Base-by-base conservation (phyloP, 2,888 invertebrate species). In the Cheilosia vulpina region DNA sequence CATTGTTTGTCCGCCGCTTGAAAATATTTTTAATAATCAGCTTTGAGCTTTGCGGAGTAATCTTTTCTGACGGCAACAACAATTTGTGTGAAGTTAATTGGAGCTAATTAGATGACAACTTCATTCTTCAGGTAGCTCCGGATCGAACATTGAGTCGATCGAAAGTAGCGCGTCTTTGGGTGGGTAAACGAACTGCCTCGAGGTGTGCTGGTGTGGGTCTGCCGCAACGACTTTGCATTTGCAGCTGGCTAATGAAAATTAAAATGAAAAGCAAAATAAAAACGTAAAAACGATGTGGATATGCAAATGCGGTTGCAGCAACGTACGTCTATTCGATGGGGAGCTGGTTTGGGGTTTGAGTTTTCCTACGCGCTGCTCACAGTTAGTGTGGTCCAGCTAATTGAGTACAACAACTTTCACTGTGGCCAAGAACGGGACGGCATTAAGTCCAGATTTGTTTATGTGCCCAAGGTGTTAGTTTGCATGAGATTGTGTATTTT, bases 371-470 rank as follows among this genome's bases (percentile, higher is more conserved):
- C 82, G 78, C 3, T 78, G 15, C 13, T 13, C 34, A 13, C 4
- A 53, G 71, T 68, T 62, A 43, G 9, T 62, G 34, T 58, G 57
- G 71, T 19, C 45, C 41, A 13, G 45, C 58, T 62, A 43, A 52
- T 78, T 57, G 50, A 41, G 60, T 68, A 41, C 62, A 72, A 72
- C 62, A 78, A 83, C 82, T 83, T 83, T 83, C 82, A 78, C 82
- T 78, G 21, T 38, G 45, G 17, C 47, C 77, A 82, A 78, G 50
- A 71, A 62, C 38, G 50, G 5, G 19, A 43, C 15, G 11, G 24
- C 15, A 60, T 58, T 57, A 5, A 21, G 34, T 24, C 21, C 19
- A 24, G 34, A 34, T 45, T 58, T 34, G 63, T 24, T 41, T 34
- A 50, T 66, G 52, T 21, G 13, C 19, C 27, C 41, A 45, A 17